A percentile compares a stretch with the other conserved stretches of the same genome.
Conservation (phyloP, 2,888 invertebrate species). For the Epiblema foenella region DNA sequence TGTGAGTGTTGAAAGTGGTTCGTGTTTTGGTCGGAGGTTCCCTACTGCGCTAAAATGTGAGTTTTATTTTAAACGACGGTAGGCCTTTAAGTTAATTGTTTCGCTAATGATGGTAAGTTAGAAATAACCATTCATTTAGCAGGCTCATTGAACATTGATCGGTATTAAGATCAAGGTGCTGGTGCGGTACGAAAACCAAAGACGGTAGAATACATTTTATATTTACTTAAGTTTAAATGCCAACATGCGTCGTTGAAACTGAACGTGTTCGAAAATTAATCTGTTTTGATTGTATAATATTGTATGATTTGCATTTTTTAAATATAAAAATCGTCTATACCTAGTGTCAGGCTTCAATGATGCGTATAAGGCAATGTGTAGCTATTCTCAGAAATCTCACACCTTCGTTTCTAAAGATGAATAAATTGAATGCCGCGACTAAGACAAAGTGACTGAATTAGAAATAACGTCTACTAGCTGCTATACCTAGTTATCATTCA, state of each 20-base stretch:
- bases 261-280: too few species aligned
- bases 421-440: background rate
- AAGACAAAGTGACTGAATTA: background rate
- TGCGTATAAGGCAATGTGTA: too few species aligned
- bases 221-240: background rate
- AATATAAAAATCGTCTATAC: too few species aligned
- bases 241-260: background rate
- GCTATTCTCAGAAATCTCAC: constrained; percentile 2
- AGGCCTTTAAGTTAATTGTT: constrained; percentile 19
- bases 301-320: too few species aligned
- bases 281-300: too few species aligned
- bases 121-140: background rate
- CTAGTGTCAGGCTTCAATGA: background rate
- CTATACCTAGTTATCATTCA: background rate
- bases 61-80: constrained; percentile 45
- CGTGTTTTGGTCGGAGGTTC: constrained; percentile 50
- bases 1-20: constrained; percentile 62
- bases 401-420: background rate
- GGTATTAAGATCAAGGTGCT: constrained; percentile 1
- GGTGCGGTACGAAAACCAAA: background rate
- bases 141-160: constrained; percentile 1
- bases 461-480: background rate
- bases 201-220: too few species aligned
- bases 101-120: background rate
- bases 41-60: constrained; percentile 61